These are phyloP conservation scores for Cepaea hortensis DNA, from an alignment of 2,888 invertebrate genomes.

Conservation along the genomic window DNA sequence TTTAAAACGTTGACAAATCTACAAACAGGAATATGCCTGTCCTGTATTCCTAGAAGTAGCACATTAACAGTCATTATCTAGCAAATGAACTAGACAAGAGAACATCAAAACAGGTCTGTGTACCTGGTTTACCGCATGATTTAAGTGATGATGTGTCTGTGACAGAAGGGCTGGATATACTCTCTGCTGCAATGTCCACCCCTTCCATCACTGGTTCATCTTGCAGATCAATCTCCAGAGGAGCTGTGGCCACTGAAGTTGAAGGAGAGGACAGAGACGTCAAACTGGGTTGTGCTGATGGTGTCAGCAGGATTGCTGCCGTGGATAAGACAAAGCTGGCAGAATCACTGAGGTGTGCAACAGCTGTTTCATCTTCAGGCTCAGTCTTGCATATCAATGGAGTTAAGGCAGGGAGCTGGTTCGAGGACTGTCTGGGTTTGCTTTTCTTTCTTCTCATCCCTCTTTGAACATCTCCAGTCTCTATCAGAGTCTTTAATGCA, in stretches of 20 bases:
- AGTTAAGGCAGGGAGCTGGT: slow-evolving; percentile 13
- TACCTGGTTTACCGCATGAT: slow-evolving; percentile 49
- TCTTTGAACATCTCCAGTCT: slow-evolving; percentile 43
- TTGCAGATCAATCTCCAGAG: slow-evolving; percentile 28
- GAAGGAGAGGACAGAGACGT: slow-evolving; percentile 2
- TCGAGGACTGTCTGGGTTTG: neutral
- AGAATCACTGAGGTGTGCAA: neutral
- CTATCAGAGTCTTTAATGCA: slow-evolving; percentile 58
- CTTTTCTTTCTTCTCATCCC: slow-evolving; percentile 21
- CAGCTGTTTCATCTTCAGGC: neutral
- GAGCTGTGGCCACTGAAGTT: slow-evolving; percentile 16
- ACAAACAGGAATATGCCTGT: too few species aligned
- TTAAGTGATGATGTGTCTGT: slow-evolving; percentile 34
- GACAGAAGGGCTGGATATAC: slow-evolving; percentile 41
- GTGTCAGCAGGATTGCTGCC: neutral
- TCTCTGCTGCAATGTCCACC: slow-evolving; percentile 38
- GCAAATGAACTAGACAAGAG: too few species aligned
- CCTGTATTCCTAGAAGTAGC: too few species aligned
- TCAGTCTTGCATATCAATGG: neutral
- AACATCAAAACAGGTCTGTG: too few species aligned
- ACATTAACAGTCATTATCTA: too few species aligned
- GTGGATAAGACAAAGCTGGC: slow-evolving; percentile 14
- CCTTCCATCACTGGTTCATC: slow-evolving; percentile 49
- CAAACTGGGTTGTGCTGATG: neutral
- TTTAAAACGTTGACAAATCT: too few species aligned